phyloP scores from a whole-genome alignment of 2,888 invertebrate species.

The Alitta virens region DNA sequence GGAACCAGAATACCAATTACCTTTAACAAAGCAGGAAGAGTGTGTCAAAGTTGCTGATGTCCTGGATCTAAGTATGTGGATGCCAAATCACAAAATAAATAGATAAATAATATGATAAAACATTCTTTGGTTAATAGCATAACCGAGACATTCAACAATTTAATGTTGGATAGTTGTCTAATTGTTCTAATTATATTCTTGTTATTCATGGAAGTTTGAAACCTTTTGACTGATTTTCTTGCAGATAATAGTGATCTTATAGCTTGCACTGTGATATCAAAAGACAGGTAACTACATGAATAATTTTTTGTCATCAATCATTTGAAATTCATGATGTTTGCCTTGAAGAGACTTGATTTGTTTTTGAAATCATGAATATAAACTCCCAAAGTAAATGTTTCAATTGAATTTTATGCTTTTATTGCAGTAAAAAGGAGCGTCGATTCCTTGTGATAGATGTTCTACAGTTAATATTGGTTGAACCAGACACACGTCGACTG shows the following conservation, averaged over 20 bases:
- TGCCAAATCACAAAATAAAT: background rate
- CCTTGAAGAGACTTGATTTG: too few relatives aligned
- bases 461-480: conserved; percentile 92
- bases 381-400: too few relatives aligned
- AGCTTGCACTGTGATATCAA: conserved; percentile 88
- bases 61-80: conserved; percentile 82
- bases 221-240: conserved; percentile 28
- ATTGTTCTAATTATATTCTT: too few relatives aligned
- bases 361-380: too few relatives aligned
- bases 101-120: background rate
- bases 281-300: conserved; percentile 68
- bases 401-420: too few relatives aligned
- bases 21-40: conserved; percentile 81
- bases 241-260: conserved; percentile 95
- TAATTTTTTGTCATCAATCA: too few relatives aligned
- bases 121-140: too few relatives aligned
- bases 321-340: too few relatives aligned
- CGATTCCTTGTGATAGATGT: conserved; percentile 96
- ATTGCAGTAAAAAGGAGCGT: conserved; percentile 66
- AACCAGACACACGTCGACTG: conserved; percentile 88
- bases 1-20: conserved; percentile 82
- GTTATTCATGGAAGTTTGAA: too few relatives aligned
- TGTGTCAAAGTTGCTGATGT: conserved; percentile 92
- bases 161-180: background rate
- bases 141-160: background rate